Evolutionary conservation across 2,113 vertebrate genomes (phyloP).

Genomic region (Puffinus mauretanicus): DNA sequence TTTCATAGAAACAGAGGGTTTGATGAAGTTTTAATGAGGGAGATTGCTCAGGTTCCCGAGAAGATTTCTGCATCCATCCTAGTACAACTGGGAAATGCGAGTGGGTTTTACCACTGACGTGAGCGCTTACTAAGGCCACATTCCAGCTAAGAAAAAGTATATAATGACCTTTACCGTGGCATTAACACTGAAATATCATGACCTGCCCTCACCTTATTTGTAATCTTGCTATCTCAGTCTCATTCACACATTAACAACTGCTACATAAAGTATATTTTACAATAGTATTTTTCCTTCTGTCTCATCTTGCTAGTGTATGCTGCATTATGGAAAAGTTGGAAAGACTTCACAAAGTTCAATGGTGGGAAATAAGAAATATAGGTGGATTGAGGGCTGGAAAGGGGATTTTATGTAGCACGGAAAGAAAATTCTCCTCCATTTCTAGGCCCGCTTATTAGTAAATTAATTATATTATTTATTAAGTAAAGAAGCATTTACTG

Average conservation of each 20-base stretch:
- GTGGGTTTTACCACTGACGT: neutral
- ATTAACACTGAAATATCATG: neutral
- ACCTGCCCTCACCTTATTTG: neutral
- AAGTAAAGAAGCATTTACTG: neutral
- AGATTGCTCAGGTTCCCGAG: neutral
- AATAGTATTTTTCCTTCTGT: neutral
- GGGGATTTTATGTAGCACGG: neutral
- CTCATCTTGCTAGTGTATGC: neutral
- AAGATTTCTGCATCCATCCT: neutral
- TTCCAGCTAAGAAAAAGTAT: neutral
- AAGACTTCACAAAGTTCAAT: neutral
- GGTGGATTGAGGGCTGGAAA: neutral
- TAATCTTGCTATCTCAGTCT: neutral
- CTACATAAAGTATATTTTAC: neutral
- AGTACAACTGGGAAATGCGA: accelerated
- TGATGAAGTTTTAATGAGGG: neutral
- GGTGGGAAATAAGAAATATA: neutral
- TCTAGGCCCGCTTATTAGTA: neutral
- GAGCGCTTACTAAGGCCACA: neutral
- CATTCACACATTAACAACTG: neutral
- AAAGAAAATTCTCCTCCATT: neutral
- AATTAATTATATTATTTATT: slow-evolving; percentile 13
- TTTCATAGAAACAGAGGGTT: neutral
- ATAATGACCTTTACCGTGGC: neutral
- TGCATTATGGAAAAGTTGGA: neutral